phyloP scores from a whole-genome alignment of 2,113 vertebrate genomes.

The Cyprinodon tularosa region DNA sequence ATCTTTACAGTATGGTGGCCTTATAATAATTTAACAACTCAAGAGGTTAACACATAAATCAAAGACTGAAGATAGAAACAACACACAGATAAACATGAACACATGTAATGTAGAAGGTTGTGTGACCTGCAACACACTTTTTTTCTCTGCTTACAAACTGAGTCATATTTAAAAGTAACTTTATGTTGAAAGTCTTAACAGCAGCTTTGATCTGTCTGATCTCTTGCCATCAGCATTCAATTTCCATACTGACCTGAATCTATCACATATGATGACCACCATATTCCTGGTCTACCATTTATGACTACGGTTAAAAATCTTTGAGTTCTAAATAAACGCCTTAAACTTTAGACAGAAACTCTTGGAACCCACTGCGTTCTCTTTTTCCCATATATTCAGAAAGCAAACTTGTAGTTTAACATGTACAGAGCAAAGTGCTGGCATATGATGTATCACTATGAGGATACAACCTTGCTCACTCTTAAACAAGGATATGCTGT shows the following conservation, averaged over 20 bases:
- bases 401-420: constrained; percentile 93
- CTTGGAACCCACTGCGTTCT: constrained; percentile 91
- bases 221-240: constrained; percentile 38
- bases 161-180: constrained; percentile 39
- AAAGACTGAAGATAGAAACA: constrained; percentile 47
- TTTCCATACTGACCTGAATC: constrained; percentile 34
- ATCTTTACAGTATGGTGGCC: constrained; percentile 81
- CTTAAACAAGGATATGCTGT: constrained; percentile 32
- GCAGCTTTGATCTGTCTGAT: constrained; percentile 9
- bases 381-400: constrained; percentile 84
- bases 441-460: constrained; percentile 89
- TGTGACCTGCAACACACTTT: constrained; percentile 43
- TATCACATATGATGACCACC: constrained; percentile 65
- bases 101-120: constrained; percentile 48
- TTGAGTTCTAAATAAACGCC: constrained; percentile 98
- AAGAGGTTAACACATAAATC: constrained; percentile 59
- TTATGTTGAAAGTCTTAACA: constrained; percentile 39
- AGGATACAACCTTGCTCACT: constrained; percentile 84
- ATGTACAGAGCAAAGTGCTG: constrained; percentile 95
- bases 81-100: constrained; percentile 43
- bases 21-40: constrained; percentile 81
- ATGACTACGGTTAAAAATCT: constrained; percentile 81
- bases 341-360: constrained; percentile 96
- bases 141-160: constrained; percentile 55
- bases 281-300: constrained; percentile 59